Evolutionary conservation across 2,113 vertebrate genomes (phyloP).

Genomic region (Mobula hypostoma): DNA sequence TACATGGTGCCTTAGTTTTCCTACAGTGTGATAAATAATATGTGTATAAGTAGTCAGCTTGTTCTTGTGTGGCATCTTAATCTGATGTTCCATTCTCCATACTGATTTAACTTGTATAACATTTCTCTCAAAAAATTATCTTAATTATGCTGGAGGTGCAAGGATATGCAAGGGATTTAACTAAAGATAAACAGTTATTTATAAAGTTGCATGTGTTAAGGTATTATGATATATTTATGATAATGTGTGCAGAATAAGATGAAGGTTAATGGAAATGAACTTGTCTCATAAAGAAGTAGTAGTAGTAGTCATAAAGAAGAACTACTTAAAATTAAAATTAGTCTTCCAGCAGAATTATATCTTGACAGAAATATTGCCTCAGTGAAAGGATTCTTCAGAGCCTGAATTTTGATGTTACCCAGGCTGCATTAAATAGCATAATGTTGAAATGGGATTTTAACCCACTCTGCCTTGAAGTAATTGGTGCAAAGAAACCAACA

Average conservation of each 20-base stretch:
- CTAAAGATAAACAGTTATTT: background rate
- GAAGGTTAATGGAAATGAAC: conserved; percentile 22
- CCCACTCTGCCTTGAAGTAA: background rate
- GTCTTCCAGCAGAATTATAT: background rate
- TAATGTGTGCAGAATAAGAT: background rate
- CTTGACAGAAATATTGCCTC: background rate
- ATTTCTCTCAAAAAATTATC: background rate
- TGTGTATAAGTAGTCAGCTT: background rate
- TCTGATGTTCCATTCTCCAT: background rate
- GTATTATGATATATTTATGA: background rate
- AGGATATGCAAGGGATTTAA: background rate
- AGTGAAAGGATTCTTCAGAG: background rate
- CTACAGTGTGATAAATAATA: background rate
- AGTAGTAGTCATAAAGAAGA: background rate
- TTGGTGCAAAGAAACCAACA: background rate
- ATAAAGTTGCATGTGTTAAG: background rate
- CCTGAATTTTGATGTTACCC: background rate
- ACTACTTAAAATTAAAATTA: background rate
- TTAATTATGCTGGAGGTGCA: background rate
- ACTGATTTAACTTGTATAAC: background rate
- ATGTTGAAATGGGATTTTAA: background rate
- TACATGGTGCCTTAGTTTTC: background rate
- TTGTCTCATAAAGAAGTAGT: background rate
- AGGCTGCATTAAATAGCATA: background rate
- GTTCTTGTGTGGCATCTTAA: background rate